Evolutionary conservation across 2,888 invertebrate species (phyloP).

Genomic region (Pristionchus arcanus): DNA sequence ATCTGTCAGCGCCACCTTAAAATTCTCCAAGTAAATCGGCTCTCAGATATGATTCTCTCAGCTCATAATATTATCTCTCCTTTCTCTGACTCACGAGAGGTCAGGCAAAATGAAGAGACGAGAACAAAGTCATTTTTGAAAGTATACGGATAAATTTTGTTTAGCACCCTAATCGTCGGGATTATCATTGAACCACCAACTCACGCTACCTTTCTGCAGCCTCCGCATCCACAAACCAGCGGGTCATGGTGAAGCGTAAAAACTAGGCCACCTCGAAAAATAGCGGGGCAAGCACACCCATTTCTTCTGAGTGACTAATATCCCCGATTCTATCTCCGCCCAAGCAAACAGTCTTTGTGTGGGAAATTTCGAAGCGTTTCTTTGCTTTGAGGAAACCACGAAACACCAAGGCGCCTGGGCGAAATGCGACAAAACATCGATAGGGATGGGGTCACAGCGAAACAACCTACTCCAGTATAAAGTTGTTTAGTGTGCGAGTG

Average conservation of each 20-base stretch:
- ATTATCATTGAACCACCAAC: not conserved
- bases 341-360: not conserved
- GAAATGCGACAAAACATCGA: not conserved
- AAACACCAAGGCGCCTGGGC: not conserved
- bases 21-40: not conserved
- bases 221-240: not conserved
- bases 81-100: too few relatives aligned
- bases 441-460: not conserved
- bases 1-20: too few relatives aligned
- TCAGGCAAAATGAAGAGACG: too few relatives aligned
- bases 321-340: not conserved
- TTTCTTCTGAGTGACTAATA: not conserved
- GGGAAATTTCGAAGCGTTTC: not conserved
- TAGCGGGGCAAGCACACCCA: not conserved
- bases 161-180: too few relatives aligned
- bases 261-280: not conserved
- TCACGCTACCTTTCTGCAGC: not conserved
- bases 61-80: too few relatives aligned
- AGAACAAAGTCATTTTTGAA: not conserved
- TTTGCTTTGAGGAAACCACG: not conserved
- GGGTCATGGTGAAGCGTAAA: not conserved
- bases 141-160: too few relatives aligned
- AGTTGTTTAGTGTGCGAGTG: not conserved
- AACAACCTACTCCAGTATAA: conserved; percentile 7
- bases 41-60: too few relatives aligned